These are phyloP conservation scores for Watsonalla binaria DNA, from an alignment of 2,888 invertebrate genomes.

Conservation along the genomic window DNA sequence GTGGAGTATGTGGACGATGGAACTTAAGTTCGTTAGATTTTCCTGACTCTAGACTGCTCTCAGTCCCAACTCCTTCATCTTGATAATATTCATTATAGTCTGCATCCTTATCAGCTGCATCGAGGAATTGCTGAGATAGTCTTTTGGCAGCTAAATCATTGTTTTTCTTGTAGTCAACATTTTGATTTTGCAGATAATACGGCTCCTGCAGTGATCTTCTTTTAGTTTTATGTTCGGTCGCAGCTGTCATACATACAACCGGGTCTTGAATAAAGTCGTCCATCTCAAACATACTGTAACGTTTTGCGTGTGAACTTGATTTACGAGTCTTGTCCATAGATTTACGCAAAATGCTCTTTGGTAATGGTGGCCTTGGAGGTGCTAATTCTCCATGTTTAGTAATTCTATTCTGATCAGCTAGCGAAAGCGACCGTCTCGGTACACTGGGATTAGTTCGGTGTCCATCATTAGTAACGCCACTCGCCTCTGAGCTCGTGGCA, in stretches of 20 bases:
- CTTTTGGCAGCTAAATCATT: conserved; percentile 75
- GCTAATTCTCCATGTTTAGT: conserved; percentile 72
- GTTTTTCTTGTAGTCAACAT: conserved; percentile 70
- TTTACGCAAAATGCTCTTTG: conserved; percentile 85
- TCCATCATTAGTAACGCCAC: conserved; percentile 79
- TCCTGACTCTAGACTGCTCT: conserved; percentile 78
- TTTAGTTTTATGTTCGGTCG: conserved; percentile 78
- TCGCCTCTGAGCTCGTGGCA: conserved; percentile 85
- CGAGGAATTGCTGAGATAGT: conserved; percentile 72
- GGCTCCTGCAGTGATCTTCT: conserved; percentile 88
- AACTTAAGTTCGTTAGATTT: conserved; percentile 76
- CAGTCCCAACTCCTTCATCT: conserved; percentile 82
- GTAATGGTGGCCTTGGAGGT: conserved; percentile 85
- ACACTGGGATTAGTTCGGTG: conserved; percentile 74
- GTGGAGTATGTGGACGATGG: conserved; percentile 73
- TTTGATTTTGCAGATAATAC: conserved; percentile 79
- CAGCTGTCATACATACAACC: conserved; percentile 61
- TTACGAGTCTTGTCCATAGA: conserved; percentile 77
- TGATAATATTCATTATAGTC: conserved; percentile 76
- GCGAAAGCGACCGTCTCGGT: conserved; percentile 83
- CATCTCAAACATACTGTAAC: conserved; percentile 91
- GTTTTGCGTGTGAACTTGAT: conserved; percentile 75
- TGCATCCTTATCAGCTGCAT: conserved; percentile 75
- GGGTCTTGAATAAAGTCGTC: conserved; percentile 77
- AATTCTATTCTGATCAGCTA: conserved; percentile 74